Percentiles rank a stretch among this genome's conserved stretches.
Conservation (phyloP, 2,888 invertebrate species). For the Monochamus alternatus region DNA sequence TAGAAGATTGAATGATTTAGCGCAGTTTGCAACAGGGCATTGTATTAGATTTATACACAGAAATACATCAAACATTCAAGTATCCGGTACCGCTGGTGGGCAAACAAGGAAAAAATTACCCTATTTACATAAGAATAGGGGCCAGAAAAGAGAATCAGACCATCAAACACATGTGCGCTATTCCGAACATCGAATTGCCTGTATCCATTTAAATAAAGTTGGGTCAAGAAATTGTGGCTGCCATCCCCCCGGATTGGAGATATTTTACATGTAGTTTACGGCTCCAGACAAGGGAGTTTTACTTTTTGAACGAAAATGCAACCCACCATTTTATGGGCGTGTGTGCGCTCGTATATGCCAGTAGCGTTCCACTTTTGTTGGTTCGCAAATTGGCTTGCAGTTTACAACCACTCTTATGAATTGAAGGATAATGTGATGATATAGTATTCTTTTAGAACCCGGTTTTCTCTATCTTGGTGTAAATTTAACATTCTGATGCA, state of each 20-base stretch:
- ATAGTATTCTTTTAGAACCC: not conserved
- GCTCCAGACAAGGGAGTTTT: slow-evolving; percentile 29
- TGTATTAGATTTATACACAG: not conserved
- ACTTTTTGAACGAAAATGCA: slow-evolving; percentile 33
- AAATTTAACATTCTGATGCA: too few relatives aligned
- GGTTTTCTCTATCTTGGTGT: too few relatives aligned
- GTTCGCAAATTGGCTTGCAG: slow-evolving; percentile 41
- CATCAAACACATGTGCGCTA: slow-evolving; percentile 38
- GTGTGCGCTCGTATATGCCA: slow-evolving; percentile 6
- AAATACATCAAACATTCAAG: slow-evolving; percentile 17
- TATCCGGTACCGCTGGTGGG: not conserved
- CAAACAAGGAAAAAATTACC: slow-evolving; percentile 35
- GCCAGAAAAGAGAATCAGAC: slow-evolving; percentile 25
- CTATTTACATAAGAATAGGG: slow-evolving; percentile 31
- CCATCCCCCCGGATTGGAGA: slow-evolving; percentile 28
- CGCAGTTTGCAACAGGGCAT: too few relatives aligned
- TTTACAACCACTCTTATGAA: slow-evolving; percentile 36
- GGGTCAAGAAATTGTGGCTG: slow-evolving; percentile 34
- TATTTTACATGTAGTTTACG: slow-evolving; percentile 39
- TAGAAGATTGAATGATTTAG: too few relatives aligned
- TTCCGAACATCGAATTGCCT: slow-evolving; percentile 29
- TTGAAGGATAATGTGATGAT: slow-evolving; percentile 21
- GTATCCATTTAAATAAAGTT: slow-evolving; percentile 39
- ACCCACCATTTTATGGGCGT: slow-evolving; percentile 27
- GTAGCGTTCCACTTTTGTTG: slow-evolving; percentile 35